These are phyloP conservation scores for Zaprionus lachaisei DNA, from an alignment of 1,140 invertebrate genomes.

Conservation along the genomic window DNA sequence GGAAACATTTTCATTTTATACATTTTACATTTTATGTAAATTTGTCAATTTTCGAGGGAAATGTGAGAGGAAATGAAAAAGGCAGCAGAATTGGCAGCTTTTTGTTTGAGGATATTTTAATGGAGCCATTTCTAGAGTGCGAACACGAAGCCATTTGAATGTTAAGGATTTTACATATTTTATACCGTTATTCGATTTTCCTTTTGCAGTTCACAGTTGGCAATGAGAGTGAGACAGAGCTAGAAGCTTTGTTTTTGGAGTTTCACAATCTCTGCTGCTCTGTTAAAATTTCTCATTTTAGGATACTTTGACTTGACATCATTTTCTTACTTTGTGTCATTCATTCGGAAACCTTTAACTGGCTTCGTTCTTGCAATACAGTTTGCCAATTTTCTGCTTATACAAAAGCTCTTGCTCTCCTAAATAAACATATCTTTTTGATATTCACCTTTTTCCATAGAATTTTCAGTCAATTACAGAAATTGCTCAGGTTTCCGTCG, in stretches of 20 bases:
- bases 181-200: conserved; percentile 15
- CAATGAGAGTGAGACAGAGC: background rate
- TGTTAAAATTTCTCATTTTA: background rate
- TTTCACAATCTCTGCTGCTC: background rate
- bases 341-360: background rate
- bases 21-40: conserved; percentile 49
- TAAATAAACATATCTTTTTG: background rate
- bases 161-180: conserved; percentile 29
- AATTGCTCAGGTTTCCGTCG: conserved; percentile 16
- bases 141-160: conserved; percentile 2
- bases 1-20: conserved; percentile 6
- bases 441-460: background rate
- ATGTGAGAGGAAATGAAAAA: conserved; percentile 29
- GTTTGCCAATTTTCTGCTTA: background rate
- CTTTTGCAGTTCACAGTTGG: background rate
- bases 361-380: background rate
- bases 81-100: background rate
- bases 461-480: conserved; percentile 33
- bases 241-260: background rate
- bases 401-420: background rate
- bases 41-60: conserved; percentile 44
- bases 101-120: conserved; percentile 21
- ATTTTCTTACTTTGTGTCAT: background rate
- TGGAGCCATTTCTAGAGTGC: conserved; percentile 27
- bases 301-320: background rate